Evolutionary conservation across 2,888 invertebrate species (phyloP).

Genomic region (Julus scanicus): DNA sequence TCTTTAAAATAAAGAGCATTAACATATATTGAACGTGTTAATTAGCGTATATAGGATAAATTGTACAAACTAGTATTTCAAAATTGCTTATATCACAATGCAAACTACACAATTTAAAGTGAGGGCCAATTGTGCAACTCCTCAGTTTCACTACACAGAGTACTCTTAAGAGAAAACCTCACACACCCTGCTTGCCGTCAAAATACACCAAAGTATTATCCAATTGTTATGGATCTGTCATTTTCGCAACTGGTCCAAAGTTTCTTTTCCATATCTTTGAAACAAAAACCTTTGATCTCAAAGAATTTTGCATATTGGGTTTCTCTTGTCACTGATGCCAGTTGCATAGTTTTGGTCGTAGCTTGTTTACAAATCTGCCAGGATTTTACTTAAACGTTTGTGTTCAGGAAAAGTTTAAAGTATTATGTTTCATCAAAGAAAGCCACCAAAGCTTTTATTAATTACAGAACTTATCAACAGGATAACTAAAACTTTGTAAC

Average conservation of each 20-base stretch:
- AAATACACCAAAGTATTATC: not conserved
- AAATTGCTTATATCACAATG: constrained; percentile 39
- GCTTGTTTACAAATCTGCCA: not conserved
- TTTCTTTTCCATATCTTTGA: not conserved
- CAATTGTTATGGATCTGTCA: not conserved
- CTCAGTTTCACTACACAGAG: constrained; percentile 6
- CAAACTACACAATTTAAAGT: constrained; percentile 29
- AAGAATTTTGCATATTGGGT: not conserved
- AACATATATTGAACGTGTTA: constrained; percentile 26
- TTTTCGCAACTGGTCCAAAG: not conserved
- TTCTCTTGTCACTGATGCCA: not conserved
- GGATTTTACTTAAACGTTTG: not conserved
- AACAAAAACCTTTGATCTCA: not conserved
- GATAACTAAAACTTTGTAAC: no score
- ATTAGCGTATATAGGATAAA: constrained; percentile 39
- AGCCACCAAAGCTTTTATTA: not conserved
- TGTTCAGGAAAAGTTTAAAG: constrained; percentile 7
- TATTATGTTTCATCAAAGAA: not conserved
- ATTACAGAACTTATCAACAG: not conserved
- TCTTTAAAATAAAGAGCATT: not conserved
- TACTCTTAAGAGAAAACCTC: constrained; percentile 12
- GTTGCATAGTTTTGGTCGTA: not conserved
- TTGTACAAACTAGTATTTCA: constrained; percentile 39
- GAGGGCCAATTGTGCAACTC: constrained; percentile 28
- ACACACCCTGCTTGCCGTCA: constrained; percentile 1